phyloP scores from a whole-genome alignment of 2,113 vertebrate genomes.

The Cyrtonyx montezumae region DNA sequence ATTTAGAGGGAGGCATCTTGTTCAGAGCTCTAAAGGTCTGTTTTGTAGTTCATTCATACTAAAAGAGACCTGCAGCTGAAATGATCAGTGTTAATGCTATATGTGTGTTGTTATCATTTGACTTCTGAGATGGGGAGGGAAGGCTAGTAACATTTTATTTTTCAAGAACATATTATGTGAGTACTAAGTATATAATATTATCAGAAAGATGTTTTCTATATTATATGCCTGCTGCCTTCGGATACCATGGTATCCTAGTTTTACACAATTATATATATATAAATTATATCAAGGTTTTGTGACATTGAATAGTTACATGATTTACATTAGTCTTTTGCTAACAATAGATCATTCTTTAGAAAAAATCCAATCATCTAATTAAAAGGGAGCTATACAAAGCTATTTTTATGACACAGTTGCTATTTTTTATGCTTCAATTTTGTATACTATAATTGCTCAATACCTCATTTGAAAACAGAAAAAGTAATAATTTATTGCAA shows the following conservation, averaged over 20 bases:
- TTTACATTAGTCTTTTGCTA: neutral
- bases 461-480: neutral
- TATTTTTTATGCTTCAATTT: neutral
- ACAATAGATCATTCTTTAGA: neutral
- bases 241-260: no score
- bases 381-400: neutral
- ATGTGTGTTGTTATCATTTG: rapidly evolving
- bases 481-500: neutral
- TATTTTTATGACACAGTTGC: neutral
- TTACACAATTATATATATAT: no score
- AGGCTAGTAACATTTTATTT: no score
- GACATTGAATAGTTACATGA: neutral
- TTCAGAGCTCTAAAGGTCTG: neutral
- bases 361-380: neutral
- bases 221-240: no score
- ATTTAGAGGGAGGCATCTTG: neutral
- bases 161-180: no score
- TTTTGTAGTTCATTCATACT: neutral
- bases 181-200: no score
- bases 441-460: neutral
- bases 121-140: no score
- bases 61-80: neutral
- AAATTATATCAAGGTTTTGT: neutral
- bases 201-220: no score
- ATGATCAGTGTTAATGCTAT: neutral